Conservation (phyloP, 2,797 vertebrate species). For the Onychomys leucogaster region DNA sequence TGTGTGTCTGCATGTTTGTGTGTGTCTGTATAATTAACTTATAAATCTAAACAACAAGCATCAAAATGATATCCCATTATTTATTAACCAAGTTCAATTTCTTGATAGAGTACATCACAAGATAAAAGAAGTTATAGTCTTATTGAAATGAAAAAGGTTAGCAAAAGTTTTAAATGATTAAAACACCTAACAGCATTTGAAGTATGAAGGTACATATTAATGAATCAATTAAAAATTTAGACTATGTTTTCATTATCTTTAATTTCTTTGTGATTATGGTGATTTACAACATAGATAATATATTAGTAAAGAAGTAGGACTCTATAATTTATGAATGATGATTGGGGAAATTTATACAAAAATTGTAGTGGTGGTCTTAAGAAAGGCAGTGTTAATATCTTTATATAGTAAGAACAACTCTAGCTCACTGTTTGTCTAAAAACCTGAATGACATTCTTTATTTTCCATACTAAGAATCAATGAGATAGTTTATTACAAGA, state of each 20-base stretch:
- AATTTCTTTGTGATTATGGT: background rate
- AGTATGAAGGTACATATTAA: background rate
- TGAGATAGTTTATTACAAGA: background rate
- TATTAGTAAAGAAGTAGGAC: background rate
- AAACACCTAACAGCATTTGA: background rate
- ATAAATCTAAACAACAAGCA: background rate
- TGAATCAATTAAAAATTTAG: background rate
- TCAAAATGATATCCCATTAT: background rate
- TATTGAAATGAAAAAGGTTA: background rate
- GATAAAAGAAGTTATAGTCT: background rate
- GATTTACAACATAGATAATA: background rate
- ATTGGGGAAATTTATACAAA: background rate
- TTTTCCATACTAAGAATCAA: background rate
- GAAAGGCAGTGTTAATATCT: background rate
- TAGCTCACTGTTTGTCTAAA: background rate
- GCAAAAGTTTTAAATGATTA: background rate
- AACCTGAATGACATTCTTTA: background rate
- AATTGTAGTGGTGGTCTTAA: background rate
- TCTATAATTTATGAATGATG: background rate
- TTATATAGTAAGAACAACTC: background rate
- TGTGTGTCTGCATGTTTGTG: background rate
- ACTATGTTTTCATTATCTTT: background rate
- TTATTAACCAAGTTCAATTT: conserved; percentile 10
- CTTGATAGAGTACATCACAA: background rate
- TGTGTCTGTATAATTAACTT: background rate